A percentile compares a stretch with the other conserved stretches of the same genome.
Conservation (phyloP, 2,113 vertebrate species). For the Thinocorus orbignyianus region DNA sequence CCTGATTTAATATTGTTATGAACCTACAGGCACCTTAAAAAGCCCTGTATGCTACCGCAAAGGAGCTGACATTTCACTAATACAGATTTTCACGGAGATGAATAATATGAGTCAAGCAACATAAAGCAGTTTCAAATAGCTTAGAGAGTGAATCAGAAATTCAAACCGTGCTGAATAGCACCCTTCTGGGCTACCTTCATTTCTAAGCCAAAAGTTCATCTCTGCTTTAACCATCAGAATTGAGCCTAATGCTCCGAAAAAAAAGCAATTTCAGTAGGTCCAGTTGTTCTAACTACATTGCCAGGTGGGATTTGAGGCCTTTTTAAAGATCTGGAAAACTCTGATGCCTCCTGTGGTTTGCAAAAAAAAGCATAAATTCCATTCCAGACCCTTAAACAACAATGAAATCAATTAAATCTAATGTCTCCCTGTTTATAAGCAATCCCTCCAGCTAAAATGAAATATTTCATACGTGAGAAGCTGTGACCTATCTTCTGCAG, state of each 20-base stretch:
- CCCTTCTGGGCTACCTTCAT: slow-evolving; percentile 45
- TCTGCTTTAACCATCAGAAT: slow-evolving; percentile 29
- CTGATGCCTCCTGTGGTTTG: background rate
- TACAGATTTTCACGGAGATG: slow-evolving; percentile 64
- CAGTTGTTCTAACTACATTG: slow-evolving; percentile 34
- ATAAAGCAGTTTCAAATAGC: slow-evolving; percentile 64
- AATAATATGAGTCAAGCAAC: slow-evolving; percentile 65
- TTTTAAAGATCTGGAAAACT: background rate
- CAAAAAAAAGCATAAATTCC: background rate
- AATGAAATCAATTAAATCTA: background rate
- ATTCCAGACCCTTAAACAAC: background rate
- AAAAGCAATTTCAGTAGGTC: slow-evolving; percentile 4
- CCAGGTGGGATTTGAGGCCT: background rate
- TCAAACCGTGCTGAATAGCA: slow-evolving; percentile 38
- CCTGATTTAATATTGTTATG: slow-evolving; percentile 18
- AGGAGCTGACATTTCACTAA: slow-evolving; percentile 67
- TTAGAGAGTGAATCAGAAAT: slow-evolving; percentile 65
- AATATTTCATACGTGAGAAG: background rate
- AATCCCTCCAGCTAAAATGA: background rate
- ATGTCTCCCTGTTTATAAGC: background rate
- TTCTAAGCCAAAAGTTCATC: slow-evolving; percentile 54
- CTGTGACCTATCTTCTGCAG: background rate
- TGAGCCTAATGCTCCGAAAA: background rate
- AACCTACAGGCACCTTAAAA: slow-evolving; percentile 34
- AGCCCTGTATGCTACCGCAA: background rate